Evolutionary conservation across 1,140 invertebrate species (phyloP), one percentile per base, ranked within the genome.

Genomic region (Solenopsis invicta): DNA sequence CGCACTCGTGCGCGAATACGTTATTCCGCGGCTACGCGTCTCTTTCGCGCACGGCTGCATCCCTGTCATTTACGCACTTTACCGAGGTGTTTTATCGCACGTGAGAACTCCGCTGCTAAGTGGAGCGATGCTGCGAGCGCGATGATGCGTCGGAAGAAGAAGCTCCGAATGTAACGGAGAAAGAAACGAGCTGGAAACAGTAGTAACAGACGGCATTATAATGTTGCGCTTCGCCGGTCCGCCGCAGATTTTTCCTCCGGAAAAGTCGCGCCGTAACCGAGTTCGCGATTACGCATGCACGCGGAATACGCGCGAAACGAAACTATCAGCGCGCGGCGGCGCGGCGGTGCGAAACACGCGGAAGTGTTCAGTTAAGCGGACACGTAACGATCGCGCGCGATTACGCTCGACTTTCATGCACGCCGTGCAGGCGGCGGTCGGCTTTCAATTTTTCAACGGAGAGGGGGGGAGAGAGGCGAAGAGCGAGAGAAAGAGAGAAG

Each of bases 61-160:
- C 81, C 18, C 50, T 21, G n/a, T 34, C 48, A 18, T 86, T 87
- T 52, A 66, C 45, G 9, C 59, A 24, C 29, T 52, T 75, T 52
- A 24, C 54, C 37, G 21, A 88, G 54, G 48, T n/a, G 67, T 78
- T 87, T 56, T 52, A 87, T 52, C 74, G 85, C 66, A 80, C 66
- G 86, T 59, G 87, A 72, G 85, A 88, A 88, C 48, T 54, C 62
- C 29, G 12, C 37, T 16, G 50, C 48, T 18, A 54, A 86, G 52
- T 87, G 54, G 41, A 59, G 41, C 86, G n/a, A 16, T 48, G 16
- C n/a, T 24, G 41, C 41, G 21, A 24, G 10, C 59, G 64, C 37
- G 50, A 48, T 29, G n/a, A 41, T 24, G 48, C 61, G 10, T n/a
- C 24, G 6, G 13, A 52, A 21, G 67, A 54, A 69, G 84, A 71